phyloP scores from a whole-genome alignment of 2,113 vertebrate species.

The Anseranas semipalmata region DNA sequence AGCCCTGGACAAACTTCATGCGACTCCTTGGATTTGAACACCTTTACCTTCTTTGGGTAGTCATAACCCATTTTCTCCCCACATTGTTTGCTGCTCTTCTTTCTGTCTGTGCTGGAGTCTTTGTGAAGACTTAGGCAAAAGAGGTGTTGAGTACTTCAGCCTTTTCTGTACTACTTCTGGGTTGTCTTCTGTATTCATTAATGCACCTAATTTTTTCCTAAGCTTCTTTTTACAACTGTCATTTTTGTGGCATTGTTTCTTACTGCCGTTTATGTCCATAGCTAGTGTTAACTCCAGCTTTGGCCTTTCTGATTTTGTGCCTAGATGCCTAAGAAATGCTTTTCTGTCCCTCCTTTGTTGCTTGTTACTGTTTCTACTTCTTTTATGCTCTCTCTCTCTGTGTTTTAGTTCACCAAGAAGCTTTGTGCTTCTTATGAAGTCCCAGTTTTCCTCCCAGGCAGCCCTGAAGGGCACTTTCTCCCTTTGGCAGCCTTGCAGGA shows the following conservation, averaged over 20 bases:
- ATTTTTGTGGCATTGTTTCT: background rate
- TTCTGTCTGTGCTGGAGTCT: background rate
- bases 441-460: background rate
- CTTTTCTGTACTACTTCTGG: background rate
- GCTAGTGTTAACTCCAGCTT: background rate
- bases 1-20: background rate
- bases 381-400: background rate
- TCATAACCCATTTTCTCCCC: background rate
- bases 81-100: background rate
- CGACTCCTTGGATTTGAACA: background rate
- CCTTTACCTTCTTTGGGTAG: background rate
- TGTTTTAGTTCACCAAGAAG: background rate
- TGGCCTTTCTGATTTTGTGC: background rate
- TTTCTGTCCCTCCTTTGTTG: background rate
- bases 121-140: background rate
- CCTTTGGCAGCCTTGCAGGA: background rate
- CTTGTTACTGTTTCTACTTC: background rate
- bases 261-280: background rate
- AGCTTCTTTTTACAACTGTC: background rate
- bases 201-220: background rate
- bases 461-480: background rate
- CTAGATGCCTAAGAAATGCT: background rate
- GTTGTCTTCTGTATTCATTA: background rate
- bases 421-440: background rate
- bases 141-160: background rate